Evolutionary conservation across 2,113 vertebrate species (phyloP).

Genomic region (Trichechus manatus): DNA sequence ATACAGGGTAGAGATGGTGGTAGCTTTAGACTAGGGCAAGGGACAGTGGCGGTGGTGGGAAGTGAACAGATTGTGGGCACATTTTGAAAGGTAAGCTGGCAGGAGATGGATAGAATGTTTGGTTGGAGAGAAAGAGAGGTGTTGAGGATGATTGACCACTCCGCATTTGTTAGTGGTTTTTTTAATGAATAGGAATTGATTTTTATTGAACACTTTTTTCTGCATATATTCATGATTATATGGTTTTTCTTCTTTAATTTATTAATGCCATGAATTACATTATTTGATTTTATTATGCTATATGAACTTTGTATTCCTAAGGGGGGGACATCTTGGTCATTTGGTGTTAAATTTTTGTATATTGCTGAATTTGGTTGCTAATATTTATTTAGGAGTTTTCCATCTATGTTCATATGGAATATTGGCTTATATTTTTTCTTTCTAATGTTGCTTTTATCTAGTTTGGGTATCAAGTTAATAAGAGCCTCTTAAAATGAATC

Average conservation of each 20-base stretch:
- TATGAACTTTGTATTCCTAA: conserved; percentile 41
- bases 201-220: neutral
- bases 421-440: neutral
- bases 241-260: conserved; percentile 28
- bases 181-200: conserved; percentile 20
- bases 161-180: neutral
- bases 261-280: conserved; percentile 33
- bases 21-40: neutral
- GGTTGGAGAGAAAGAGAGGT: neutral
- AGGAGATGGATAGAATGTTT: neutral
- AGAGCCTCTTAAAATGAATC: neutral
- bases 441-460: neutral
- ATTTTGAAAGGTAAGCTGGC: neutral
- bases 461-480: neutral
- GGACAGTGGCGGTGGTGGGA: neutral
- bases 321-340: neutral
- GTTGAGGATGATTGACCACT: neutral
- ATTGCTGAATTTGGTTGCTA: neutral
- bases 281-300: conserved; percentile 40
- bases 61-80: neutral
- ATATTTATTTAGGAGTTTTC: neutral
- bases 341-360: neutral
- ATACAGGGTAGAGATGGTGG: neutral
- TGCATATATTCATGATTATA: neutral
- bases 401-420: neutral